Evolutionary conservation across 2,797 vertebrate genomes (phyloP).

Genomic region (Pangasius macronema): DNA sequence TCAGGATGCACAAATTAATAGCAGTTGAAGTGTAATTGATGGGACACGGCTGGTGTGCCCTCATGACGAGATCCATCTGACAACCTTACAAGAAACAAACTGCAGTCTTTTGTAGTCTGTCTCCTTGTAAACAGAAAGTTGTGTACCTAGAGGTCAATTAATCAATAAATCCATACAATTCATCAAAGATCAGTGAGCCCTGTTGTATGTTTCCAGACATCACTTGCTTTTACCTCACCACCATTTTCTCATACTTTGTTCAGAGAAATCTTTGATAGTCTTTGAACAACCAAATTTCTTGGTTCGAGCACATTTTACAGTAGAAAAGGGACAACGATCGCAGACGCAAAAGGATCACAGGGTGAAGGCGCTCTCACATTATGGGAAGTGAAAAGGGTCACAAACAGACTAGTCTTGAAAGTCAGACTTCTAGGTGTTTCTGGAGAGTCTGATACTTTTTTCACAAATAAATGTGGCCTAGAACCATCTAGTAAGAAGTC

Average conservation of each 20-base stretch:
- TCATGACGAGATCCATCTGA: conserved; percentile 49
- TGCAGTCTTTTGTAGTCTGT: conserved; percentile 20
- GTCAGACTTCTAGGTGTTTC: background rate
- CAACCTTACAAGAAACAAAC: conserved; percentile 38
- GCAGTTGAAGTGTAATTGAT: conserved; percentile 56
- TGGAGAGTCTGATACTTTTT: background rate
- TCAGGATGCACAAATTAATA: conserved; percentile 49
- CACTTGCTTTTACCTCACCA: background rate
- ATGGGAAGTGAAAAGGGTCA: background rate
- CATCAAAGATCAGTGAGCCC: background rate
- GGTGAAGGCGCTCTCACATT: background rate
- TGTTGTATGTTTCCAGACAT: background rate
- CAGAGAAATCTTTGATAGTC: background rate
- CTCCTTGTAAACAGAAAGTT: conserved; percentile 4
- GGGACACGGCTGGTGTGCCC: conserved; percentile 36
- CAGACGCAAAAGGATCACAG: background rate
- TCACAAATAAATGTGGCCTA: background rate
- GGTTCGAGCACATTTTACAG: background rate
- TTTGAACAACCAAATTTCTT: background rate
- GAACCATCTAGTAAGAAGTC: background rate
- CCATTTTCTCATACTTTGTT: background rate
- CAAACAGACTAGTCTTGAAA: background rate
- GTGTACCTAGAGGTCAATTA: background rate
- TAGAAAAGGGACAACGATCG: background rate
- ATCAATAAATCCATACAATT: conserved; percentile 1